A percentile compares a stretch with the other conserved stretches of the same genome.
phyloP scores from a whole-genome alignment of 2,888 invertebrate genomes.

The Dorcus hopei region DNA sequence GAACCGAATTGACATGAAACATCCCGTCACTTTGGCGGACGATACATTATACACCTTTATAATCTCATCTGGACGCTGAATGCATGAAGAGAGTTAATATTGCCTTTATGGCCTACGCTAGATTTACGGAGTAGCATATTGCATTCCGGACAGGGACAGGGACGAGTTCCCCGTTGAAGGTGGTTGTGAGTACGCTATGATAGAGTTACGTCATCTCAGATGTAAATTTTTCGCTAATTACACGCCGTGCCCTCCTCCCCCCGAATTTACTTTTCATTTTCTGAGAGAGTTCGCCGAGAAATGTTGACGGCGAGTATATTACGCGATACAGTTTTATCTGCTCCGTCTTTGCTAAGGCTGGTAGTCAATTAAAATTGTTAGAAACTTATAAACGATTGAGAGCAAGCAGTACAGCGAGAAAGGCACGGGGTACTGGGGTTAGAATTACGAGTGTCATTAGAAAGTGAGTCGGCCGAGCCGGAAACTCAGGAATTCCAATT shows the following conservation, averaged over 20 bases:
- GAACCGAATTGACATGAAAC: too few species aligned
- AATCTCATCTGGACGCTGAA: slow-evolving; percentile 33
- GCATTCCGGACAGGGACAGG: slow-evolving; percentile 36
- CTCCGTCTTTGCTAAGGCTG: slow-evolving; percentile 23
- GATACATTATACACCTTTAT: slow-evolving; percentile 18
- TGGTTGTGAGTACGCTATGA: too few species aligned
- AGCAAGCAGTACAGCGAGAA: slow-evolving; percentile 7
- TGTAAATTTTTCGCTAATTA: too few species aligned
- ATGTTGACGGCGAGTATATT: slow-evolving; percentile 3
- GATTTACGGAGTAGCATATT: slow-evolving; percentile 47
- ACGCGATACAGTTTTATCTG: slow-evolving; percentile 1
- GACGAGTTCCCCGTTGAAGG: slow-evolving; percentile 3
- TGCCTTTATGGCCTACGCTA: slow-evolving; percentile 45
- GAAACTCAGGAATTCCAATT: slow-evolving; percentile 49
- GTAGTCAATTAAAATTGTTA: slow-evolving; percentile 48
- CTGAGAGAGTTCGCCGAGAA: neutral
- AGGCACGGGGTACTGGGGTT: slow-evolving; percentile 1
- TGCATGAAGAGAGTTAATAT: slow-evolving; percentile 41
- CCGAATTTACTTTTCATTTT: too few species aligned
- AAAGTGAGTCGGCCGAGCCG: slow-evolving; percentile 41
- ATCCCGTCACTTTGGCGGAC: too few species aligned
- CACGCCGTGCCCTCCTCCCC: neutral
- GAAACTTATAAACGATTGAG: slow-evolving; percentile 30
- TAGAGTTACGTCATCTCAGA: too few species aligned
- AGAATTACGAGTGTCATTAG: slow-evolving; percentile 45